These are phyloP conservation scores for Anastatus disparis DNA, from an alignment of 1,140 invertebrate species.

Conservation along the genomic window DNA sequence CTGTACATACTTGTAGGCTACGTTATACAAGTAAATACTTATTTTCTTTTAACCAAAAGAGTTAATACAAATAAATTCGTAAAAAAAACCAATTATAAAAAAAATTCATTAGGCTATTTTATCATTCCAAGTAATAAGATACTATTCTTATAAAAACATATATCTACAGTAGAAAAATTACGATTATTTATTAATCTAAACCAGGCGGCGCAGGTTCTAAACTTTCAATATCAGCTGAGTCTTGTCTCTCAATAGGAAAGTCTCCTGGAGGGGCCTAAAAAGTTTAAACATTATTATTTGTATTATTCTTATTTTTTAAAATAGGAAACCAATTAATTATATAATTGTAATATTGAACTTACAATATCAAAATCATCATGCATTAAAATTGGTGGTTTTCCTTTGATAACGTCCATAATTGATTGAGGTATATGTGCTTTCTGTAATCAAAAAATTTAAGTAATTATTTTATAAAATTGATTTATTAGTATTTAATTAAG, in stretches of 20 bases:
- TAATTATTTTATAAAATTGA: neutral
- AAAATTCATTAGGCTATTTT: no score
- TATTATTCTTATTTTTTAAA: slow-evolving; percentile 25
- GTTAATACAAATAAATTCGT: no score
- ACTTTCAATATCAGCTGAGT: slow-evolving; percentile 56
- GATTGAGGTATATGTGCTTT: slow-evolving; percentile 69
- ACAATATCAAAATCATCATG: slow-evolving; percentile 65
- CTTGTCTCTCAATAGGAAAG: slow-evolving; percentile 58
- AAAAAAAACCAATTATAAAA: no score
- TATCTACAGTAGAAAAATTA: slow-evolving; percentile 23
- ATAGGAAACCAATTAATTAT: slow-evolving; percentile 17
- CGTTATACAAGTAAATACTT: no score
- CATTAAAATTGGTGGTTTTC: slow-evolving; percentile 55
- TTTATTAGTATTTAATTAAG: slow-evolving; percentile 2
- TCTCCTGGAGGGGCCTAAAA: slow-evolving; percentile 59
- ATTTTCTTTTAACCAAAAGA: no score
- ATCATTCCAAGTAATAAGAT: no score
- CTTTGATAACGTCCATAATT: slow-evolving; percentile 68
- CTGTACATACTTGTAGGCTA: no score
- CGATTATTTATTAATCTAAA: slow-evolving; percentile 57
- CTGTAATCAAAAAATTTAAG: slow-evolving; percentile 48
- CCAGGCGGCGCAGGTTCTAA: slow-evolving; percentile 65
- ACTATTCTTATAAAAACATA: neutral
- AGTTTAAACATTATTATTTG: slow-evolving; percentile 19
- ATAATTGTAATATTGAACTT: slow-evolving; percentile 48